These are phyloP conservation scores for Colius striatus DNA, from an alignment of 2,113 vertebrate species.

Conservation along the genomic window DNA sequence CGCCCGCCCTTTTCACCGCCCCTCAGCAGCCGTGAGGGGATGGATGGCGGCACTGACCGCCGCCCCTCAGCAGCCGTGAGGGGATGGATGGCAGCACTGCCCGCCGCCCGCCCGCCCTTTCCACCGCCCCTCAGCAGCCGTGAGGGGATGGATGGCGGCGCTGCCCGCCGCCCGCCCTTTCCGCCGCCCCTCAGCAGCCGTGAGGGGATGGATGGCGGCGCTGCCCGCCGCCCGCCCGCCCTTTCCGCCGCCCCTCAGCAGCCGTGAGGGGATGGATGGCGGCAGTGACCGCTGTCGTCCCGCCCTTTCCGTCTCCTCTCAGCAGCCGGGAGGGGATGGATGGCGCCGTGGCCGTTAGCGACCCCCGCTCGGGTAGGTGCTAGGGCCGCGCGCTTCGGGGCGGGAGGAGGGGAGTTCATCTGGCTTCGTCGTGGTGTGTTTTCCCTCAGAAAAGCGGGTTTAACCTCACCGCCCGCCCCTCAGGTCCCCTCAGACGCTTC, in stretches of 20 bases:
- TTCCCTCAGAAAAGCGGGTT: background rate
- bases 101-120: too few relatives aligned
- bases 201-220: background rate
- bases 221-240: background rate
- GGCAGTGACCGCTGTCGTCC: too few relatives aligned
- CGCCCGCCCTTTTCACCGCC: too few relatives aligned
- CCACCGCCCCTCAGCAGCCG: background rate
- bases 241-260: too few relatives aligned
- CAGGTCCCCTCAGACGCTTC: slow-evolving; percentile 81
- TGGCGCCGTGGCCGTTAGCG: accelerated
- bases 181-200: too few relatives aligned
- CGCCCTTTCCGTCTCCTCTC: too few relatives aligned
- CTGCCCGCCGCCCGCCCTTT: too few relatives aligned
- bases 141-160: background rate
- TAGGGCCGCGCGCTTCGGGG: too few relatives aligned
- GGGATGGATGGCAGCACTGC: too few relatives aligned
- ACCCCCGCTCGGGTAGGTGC: background rate
- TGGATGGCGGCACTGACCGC: background rate
- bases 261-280: too few relatives aligned
- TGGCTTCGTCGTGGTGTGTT: background rate
- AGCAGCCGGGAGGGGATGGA: background rate
- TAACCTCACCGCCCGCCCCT: background rate
- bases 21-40: too few relatives aligned
- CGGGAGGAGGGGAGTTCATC: background rate
- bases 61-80: background rate